Evolutionary conservation across 2,888 invertebrate species (phyloP).

Genomic region (Dorcus parallelipipedus): DNA sequence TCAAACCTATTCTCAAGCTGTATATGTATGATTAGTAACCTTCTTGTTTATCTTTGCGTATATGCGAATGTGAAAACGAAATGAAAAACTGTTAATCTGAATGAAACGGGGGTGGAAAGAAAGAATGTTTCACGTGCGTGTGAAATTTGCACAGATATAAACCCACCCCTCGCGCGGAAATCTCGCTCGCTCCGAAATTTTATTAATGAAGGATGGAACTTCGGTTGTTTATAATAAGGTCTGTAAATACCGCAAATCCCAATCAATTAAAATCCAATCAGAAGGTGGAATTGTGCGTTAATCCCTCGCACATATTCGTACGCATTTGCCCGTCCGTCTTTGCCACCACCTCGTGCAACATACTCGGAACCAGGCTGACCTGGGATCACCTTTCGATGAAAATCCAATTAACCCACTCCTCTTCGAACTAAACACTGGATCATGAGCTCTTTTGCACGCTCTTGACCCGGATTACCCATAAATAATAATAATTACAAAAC

Average conservation of each 20-base stretch:
- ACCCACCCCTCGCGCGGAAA: background rate
- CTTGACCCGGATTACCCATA: constrained; percentile 5
- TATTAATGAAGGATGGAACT: constrained; percentile 12
- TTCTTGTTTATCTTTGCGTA: too few species aligned
- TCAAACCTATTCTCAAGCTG: too few species aligned
- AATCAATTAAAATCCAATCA: constrained; percentile 43
- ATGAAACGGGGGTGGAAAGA: too few species aligned
- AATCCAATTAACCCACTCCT: constrained; percentile 18
- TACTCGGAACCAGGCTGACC: constrained; percentile 8
- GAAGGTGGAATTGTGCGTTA: constrained; percentile 29
- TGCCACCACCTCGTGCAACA: background rate
- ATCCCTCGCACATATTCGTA: constrained; percentile 4
- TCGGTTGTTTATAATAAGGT: constrained; percentile 15
- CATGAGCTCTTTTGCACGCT: background rate
- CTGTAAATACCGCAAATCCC: constrained; percentile 22
- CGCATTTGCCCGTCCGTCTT: background rate
- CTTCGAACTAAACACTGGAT: constrained; percentile 1
- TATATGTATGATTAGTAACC: too few species aligned
- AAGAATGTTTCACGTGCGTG: background rate
- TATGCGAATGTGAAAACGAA: too few species aligned
- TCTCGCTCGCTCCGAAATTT: constrained; percentile 2
- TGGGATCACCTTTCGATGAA: constrained; percentile 17
- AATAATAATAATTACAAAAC: constrained; percentile 11
- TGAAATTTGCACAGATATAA: too few species aligned
- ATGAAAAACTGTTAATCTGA: too few species aligned